Base-by-base conservation (phyloP, 1,140 invertebrate genomes). In the Diorhabda elongata region DNA sequence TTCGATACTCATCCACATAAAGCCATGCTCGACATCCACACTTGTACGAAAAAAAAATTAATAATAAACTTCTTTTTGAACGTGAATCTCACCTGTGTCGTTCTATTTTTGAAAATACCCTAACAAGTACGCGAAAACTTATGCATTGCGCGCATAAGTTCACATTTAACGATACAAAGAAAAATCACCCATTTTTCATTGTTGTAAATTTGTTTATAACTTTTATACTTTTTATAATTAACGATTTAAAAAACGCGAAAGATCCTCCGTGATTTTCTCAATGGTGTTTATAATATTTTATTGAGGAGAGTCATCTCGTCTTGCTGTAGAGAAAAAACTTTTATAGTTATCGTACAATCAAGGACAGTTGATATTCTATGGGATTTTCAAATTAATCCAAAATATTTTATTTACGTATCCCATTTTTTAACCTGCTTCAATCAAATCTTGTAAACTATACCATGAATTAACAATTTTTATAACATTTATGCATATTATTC, bases 111-210 rank as follows among this genome's bases (percentile, higher is more conserved):
- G 73, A 71, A 77, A 69, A 69, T 75, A 78, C 77, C 76, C 77
- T 77, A 78, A 80, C 72, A 77, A 73, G 71, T 71, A 73, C 80
- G 79, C 78, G 78, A 76, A 74, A 79, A 76, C 75, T 65, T 74
- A 71, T 80, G 80, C 80, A 80, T 79, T 81, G 78, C 78, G 79
- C 80, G 80, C 80, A 80, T 64, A 70, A 71, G 74, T 71, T 72
- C 69, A 47, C 56, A 69, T 67, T 56, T 62, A 75, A 73, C 73
- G 71, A 62, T 69, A 68, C 61, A 58, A 61, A 60, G n/a, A 52
- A 64, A 70, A 72, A 67, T 73, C 69, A 69, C 73, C 72, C 26
- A 58, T 57, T 58, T 58, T 58, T 62, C 63, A 47, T 58, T 52
- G n/a, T 44, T 68, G 11, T 44, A 59, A 58, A 61, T 26, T 9